Evolutionary conservation across 2,113 vertebrate genomes (phyloP).

Genomic region (Motacilla alba): DNA sequence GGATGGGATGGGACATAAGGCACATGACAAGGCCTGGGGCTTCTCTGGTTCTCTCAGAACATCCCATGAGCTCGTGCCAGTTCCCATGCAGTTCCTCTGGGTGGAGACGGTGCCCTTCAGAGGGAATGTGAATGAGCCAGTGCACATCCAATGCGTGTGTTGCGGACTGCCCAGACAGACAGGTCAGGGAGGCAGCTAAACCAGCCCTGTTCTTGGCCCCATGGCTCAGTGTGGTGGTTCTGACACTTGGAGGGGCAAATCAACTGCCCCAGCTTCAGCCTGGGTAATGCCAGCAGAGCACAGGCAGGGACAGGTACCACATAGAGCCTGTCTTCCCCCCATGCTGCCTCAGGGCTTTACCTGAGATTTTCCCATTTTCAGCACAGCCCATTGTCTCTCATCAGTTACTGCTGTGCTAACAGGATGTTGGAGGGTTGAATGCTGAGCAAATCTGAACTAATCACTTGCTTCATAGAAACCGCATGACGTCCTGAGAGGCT

Average conservation of each 20-base stretch:
- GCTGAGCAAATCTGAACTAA: slow-evolving; percentile 3
- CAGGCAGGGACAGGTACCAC: not conserved
- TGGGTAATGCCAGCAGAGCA: not conserved
- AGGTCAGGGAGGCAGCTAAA: not conserved
- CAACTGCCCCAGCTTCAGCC: not conserved
- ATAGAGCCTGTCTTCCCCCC: not conserved
- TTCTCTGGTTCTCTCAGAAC: not conserved
- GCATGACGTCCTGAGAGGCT: not conserved
- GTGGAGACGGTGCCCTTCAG: fast-evolving
- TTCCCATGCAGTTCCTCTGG: not conserved
- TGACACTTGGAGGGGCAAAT: not conserved
- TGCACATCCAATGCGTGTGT: fast-evolving
- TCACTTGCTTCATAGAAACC: not conserved
- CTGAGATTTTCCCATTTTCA: not conserved
- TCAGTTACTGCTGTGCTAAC: not conserved
- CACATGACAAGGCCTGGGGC: not conserved
- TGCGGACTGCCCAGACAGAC: not conserved
- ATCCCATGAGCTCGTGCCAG: not conserved
- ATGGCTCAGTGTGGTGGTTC: not conserved
- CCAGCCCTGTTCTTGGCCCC: not conserved
- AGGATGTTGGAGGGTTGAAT: not conserved
- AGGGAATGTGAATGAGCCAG: not conserved
- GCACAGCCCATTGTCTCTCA: not conserved
- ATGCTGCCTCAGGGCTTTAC: not conserved
- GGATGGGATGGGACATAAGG: not conserved